Base-by-base conservation (phyloP, 2,113 vertebrate genomes). In the Australoheros scitulus region DNA sequence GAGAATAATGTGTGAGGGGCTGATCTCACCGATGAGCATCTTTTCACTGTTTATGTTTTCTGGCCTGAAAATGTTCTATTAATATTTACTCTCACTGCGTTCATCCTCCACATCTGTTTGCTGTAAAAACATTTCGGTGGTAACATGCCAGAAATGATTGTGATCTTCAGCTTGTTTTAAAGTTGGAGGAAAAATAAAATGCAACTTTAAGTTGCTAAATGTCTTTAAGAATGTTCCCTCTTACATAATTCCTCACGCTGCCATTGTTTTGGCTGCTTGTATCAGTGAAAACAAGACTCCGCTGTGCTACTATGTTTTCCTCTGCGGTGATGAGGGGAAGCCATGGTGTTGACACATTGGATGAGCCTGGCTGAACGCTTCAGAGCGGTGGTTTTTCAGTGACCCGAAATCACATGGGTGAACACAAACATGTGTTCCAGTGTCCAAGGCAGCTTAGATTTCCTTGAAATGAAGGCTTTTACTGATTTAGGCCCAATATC, bases 371-470 rank as follows among this genome's bases (percentile, higher is more conserved):
- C 79, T 72, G 20, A 50, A 61, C 32, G 41, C 24, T 61, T 74
- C 58, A 50, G 65, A 79, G 34, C 79, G 72, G 83, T 88, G 85
- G 84, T 86, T 92, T 87, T 72, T 58, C 74, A 83, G 41, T 87
- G 89, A 90, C 87, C 85, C 64, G 61, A 86, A 92, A 85, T 89
- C 86, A 82, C 86, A 83, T 68, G 68, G 18, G 65, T 75, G 61
- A 87, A 75, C 82, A 81, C 84, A 88, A 90, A 87, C 82, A 88
- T 89, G 61, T 82, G 64, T 29, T 17, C 10, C 64, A 72, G 57
- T 70, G 70, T 79, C 83, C 76, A 50, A 56, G 50, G 52, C 5
- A 52, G 70, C 56, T 83, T 36, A 4, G 32, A 63, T 81, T 82
- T 90, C 80, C 80, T 85, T 88, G 80, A 85, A 82, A 75, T 81